Conservation (phyloP, 2,797 vertebrate genomes). For the Tragelaphus eurycerus region DNA sequence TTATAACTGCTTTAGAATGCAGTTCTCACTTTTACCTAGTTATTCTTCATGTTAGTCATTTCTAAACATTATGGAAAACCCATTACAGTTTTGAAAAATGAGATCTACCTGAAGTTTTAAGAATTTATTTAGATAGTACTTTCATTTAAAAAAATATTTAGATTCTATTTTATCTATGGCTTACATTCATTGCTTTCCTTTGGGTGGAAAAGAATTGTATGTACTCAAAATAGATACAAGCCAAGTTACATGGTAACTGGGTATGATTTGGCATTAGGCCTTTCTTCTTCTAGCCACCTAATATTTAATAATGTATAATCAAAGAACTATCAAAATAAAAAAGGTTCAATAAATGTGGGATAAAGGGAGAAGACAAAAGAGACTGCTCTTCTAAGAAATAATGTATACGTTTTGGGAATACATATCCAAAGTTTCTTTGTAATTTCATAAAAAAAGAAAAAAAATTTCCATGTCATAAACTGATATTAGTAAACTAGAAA, state of each 20-base stretch:
- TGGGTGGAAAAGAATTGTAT: not conserved
- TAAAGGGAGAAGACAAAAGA: not conserved
- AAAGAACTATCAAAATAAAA: conserved; percentile 28
- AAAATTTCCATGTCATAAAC: not conserved
- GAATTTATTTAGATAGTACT: not conserved
- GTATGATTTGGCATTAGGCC: not conserved
- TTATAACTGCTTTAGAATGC: not conserved
- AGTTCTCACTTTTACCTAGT: not conserved
- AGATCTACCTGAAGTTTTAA: not conserved
- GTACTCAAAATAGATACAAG: not conserved
- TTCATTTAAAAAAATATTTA: not conserved
- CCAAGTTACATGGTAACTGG: not conserved
- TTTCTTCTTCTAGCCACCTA: not conserved
- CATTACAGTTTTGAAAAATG: not conserved
- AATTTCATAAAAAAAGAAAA: not conserved
- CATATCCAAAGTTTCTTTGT: not conserved
- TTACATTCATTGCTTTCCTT: not conserved
- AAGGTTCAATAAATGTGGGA: not conserved
- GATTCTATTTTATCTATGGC: not conserved
- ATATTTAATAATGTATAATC: not conserved
- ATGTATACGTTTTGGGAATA: not conserved
- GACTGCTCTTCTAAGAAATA: not conserved
- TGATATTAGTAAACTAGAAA: not conserved
- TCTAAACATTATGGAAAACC: not conserved
- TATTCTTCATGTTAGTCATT: not conserved